Evolutionary conservation across 2,888 invertebrate genomes (phyloP), one percentile per base, ranked within the genome.

Genomic region (Hemicrepidius hirtus): DNA sequence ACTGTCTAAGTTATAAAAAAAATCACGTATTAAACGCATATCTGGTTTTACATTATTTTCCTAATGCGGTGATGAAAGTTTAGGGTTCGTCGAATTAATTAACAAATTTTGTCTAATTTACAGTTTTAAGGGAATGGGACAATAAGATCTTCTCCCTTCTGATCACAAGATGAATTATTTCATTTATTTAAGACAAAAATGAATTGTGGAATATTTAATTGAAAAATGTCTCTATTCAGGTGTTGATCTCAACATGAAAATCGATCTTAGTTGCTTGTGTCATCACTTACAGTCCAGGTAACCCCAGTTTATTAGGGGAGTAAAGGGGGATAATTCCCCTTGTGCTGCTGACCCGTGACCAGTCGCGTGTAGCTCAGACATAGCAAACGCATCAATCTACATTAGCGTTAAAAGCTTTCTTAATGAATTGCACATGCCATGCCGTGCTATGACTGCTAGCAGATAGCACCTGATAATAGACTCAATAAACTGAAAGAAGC

Each of bases 351-450:
- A 77, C 78, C 78, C 64, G 62, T 60, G 77, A 72, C 73, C 71
- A 75, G 81, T 82, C 83, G 83, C 83, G 83, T 83, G 83, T 76
- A 77, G 63, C 72, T 71, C 80, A 76, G 83, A 82, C 84, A 80
- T 81, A 65, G 41, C 78, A 55, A 71, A 71, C 80, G 78, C 85
- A 86, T 86, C 86, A 86, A 86, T 86, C 85, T 85, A 85, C 82
- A 86, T 86, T 86, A 86, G 81, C 80, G 85, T 83, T 86, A 86
- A 86, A 86, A 86, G 86, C 82, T 85, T 86, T 83, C 78, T 81
- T 85, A 86, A 86, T 86, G 84, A 86, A 86, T 85, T 86, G 85
- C 84, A 79, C 81, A 81, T 77, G 77, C 73, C 75, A 68, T 71
- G 75, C 71, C 74, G 77, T 75, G 75, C 70, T 74, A 73, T 74